Evolutionary conservation across 2,888 invertebrate species (phyloP), one percentile per base, ranked within the genome.

Genomic region (Carpatolechia fugitivella): DNA sequence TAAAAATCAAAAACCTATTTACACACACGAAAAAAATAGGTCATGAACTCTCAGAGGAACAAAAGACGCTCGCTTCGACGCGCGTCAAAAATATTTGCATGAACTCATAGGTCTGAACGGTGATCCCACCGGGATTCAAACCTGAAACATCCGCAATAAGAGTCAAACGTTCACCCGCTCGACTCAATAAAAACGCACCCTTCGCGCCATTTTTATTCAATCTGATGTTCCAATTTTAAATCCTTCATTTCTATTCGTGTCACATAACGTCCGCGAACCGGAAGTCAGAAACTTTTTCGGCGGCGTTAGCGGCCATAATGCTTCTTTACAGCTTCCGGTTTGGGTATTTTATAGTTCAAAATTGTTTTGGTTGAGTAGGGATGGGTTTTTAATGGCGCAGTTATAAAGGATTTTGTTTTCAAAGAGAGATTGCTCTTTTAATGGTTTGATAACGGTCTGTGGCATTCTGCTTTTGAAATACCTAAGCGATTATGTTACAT

Each of bases 161-260:
- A n/a, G n/a, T n/a, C n/a, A n/a, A n/a, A n/a, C n/a, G n/a, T n/a
- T n/a, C n/a, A n/a, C n/a, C n/a, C n/a, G n/a, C n/a, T n/a, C n/a
- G n/a, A n/a, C n/a, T n/a, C n/a, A n/a, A n/a, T n/a, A n/a, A n/a
- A n/a, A n/a, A n/a, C n/a, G n/a, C n/a, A n/a, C n/a, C n/a, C n/a
- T n/a, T n/a, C 5, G 49, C 49, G 33, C 35, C 7, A 33, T 49
- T 49, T 48, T 46, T n/a, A 46, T 65, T 65, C 52, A 60, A 59
- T 57, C 59, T 16, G 33, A 51, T 30, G 35, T 54, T 48, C 35
- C 7, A 51, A 36, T 53, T 52, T 68, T 85, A 86, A 87, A 86
- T 69, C 85, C 62, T 57, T 62, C 62, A 85, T 86, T 83, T 72
- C 72, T 69, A 86, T 85, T 84, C 86, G 62, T 70, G 82, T 82